Conservation (phyloP, 2,888 invertebrate genomes). For the Tetramorium bicarinatum region DNA sequence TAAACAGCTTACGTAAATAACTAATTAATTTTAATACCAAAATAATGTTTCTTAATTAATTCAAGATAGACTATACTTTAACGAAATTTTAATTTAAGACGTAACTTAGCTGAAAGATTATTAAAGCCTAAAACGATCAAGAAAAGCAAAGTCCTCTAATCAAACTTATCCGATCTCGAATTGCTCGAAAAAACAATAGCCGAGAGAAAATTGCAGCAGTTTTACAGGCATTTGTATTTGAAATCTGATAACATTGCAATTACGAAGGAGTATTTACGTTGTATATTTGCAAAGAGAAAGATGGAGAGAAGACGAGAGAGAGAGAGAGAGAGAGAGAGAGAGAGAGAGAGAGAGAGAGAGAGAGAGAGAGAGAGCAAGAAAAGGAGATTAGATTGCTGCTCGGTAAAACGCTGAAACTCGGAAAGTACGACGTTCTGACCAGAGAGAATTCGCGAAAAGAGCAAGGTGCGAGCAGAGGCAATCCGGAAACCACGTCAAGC, state of each 20-base stretch:
- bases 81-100: not conserved
- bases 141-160: not conserved
- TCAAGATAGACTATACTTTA: not conserved
- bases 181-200: not conserved
- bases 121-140: not conserved
- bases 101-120: not conserved
- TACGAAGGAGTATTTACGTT: conserved; percentile 20
- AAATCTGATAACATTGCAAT: conserved; percentile 48
- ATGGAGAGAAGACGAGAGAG: not conserved
- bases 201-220: not conserved
- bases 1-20: not conserved
- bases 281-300: conserved; percentile 14
- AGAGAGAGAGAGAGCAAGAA: not conserved
- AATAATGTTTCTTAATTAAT: not conserved
- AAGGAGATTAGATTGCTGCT: conserved; percentile 31
- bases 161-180: not conserved
- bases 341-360: not conserved
- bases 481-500: conserved; percentile 37
- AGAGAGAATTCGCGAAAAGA: conserved; percentile 51
- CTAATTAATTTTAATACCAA: conserved; percentile 7
- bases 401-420: conserved; percentile 26
- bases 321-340: not conserved
- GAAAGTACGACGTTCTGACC: conserved; percentile 32
- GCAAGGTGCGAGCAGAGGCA: conserved; percentile 39
- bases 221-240: conserved; percentile 4